Evolutionary conservation across 1,140 invertebrate genomes (phyloP).

Genomic region (Pseudoatta argentina): DNA sequence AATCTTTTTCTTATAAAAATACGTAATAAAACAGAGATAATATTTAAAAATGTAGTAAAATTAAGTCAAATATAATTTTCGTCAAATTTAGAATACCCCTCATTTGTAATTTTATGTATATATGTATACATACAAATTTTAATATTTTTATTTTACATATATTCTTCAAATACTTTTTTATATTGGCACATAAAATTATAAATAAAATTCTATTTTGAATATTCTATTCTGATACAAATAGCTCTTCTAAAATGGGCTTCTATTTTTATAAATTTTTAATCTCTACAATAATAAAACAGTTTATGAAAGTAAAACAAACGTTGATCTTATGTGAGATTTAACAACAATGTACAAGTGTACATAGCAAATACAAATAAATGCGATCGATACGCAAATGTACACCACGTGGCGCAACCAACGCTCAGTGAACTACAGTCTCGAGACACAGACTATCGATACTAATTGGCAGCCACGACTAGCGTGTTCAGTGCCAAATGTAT

Average conservation of each 20-base stretch:
- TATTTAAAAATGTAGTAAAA: too few relatives aligned
- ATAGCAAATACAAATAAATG: neutral
- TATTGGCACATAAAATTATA: neutral
- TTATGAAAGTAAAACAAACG: constrained; percentile 4
- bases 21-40: too few relatives aligned
- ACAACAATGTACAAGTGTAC: neutral
- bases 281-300: neutral
- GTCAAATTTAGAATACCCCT: too few relatives aligned
- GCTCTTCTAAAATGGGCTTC: neutral
- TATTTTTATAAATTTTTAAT: constrained; percentile 22
- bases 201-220: neutral
- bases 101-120: too few relatives aligned
- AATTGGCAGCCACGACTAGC: constrained; percentile 66
- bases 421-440: constrained; percentile 44
- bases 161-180: neutral
- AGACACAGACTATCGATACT: constrained; percentile 68
- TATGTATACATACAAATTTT: neutral
- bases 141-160: neutral
- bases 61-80: too few relatives aligned
- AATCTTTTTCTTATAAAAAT: too few relatives aligned
- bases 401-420: constrained; percentile 18
- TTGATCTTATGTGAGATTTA: constrained; percentile 2
- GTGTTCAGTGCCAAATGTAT: constrained; percentile 60
- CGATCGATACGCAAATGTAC: constrained; percentile 47
- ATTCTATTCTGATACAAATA: neutral